Percentiles rank a stretch among this genome's conserved stretches.
These are phyloP conservation scores for Subacronicta megacephala DNA, from an alignment of 2,888 invertebrate species.

Conservation along the genomic window DNA sequence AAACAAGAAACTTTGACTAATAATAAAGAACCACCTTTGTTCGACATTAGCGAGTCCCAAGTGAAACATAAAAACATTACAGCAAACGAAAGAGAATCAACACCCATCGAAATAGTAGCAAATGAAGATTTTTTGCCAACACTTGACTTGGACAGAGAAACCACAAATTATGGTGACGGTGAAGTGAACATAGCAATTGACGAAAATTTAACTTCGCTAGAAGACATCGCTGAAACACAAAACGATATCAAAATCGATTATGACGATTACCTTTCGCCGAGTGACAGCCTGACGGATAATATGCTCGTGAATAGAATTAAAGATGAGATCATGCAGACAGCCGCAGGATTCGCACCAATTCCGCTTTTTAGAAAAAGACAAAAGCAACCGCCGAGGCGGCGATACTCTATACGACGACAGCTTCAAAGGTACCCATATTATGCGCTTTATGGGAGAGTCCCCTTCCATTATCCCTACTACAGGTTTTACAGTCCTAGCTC, in stretches of 20 bases:
- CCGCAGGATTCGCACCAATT: constrained; percentile 77
- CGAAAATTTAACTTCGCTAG: constrained; percentile 59
- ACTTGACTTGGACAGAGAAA: constrained; percentile 36
- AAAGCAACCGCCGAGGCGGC: constrained; percentile 59
- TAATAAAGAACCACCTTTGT: constrained; percentile 54
- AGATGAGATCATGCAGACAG: constrained; percentile 81
- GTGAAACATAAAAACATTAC: constrained; percentile 60
- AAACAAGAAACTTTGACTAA: constrained; percentile 61
- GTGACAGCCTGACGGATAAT: constrained; percentile 59
- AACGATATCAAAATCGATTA: constrained; percentile 59
- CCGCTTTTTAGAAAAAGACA: constrained; percentile 65
- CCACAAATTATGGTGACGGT: constrained; percentile 48
- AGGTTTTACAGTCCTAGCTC: constrained; percentile 77
- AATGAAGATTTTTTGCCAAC: constrained; percentile 48
- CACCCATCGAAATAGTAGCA: constrained; percentile 59
- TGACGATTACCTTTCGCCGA: constrained; percentile 46
- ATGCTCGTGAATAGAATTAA: constrained; percentile 66
- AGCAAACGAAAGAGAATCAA: constrained; percentile 59
- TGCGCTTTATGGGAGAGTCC: constrained; percentile 63
- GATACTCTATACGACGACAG: constrained; percentile 71
- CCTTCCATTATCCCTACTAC: constrained; percentile 73
- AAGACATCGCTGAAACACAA: constrained; percentile 56
- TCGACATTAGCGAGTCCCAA: constrained; percentile 63
- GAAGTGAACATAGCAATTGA: constrained; percentile 71
- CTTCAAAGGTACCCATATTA: constrained; percentile 68